Base-by-base conservation (phyloP, 2,888 invertebrate genomes). In the Yponomeuta evonymella region DNA sequence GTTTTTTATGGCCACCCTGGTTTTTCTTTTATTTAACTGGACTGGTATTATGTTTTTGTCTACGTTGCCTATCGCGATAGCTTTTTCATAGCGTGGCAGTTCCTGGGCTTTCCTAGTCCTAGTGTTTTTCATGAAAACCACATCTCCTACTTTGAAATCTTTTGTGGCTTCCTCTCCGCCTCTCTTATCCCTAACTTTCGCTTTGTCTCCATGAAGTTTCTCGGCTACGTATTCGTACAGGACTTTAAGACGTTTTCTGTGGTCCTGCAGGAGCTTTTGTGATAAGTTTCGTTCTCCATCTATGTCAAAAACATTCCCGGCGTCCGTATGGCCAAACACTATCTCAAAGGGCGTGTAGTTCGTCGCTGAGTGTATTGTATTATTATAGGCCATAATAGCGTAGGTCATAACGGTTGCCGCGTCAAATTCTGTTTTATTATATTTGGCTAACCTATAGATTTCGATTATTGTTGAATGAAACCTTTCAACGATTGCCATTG, bases 381-480 rank as follows among this genome's bases (percentile, higher is more conserved):
- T 72, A 63, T 74, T 75, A 70, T 75, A 75, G 0, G 74, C 73
- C 65, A 74, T 73, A 2, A 74, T 73, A 10, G 73, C 48, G n/a
- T 71, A 74, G 6, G 68, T 73, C 72, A 70, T 72, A 12, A 72
- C 69, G 48, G 29, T 43, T 58, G 74, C 73, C 3, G 75, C 75
- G 70, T 77, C 77, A 2, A 72, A 72, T 10, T 30, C 36, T 29
- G 63, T 68, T 36, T 71, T 33, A 69, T 78, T 74, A 48, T 77
- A 77, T 70, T 78, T 78, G 0, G 78, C 78, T 29, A 79, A 48
- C 15, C 77, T 68, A 64, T 78, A 78, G 1, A 79, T 78, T 71
- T 78, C 77, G 33, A 75, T 70, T 0, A 77, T 69, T 2, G 77
- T 77, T 0, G 73, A 75, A 29, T 79, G 78, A 30, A 78, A 78